These are phyloP conservation scores for Anarsia innoxiella DNA, from an alignment of 2,888 invertebrate genomes.

Conservation along the genomic window DNA sequence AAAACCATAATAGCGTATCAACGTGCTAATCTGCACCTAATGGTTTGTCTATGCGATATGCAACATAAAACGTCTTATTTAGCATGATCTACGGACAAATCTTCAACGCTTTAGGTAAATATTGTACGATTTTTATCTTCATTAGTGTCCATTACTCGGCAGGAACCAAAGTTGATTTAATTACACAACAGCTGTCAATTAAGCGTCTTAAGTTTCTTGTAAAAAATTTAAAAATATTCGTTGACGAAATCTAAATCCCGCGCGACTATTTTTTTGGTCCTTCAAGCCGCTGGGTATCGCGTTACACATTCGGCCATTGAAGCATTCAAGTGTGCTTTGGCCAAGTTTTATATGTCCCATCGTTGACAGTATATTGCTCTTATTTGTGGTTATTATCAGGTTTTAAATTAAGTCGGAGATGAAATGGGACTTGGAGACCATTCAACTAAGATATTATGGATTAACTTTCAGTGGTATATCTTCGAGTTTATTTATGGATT, in stretches of 20 bases:
- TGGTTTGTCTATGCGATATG: neutral
- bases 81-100: neutral
- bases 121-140: constrained; percentile 4
- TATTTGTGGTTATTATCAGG: constrained; percentile 6
- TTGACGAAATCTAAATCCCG: constrained; percentile 34
- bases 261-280: constrained; percentile 31
- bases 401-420: too few relatives aligned
- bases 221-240: constrained; percentile 33
- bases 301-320: constrained; percentile 34
- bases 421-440: too few relatives aligned
- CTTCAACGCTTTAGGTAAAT: neutral
- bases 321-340: constrained; percentile 14
- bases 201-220: constrained; percentile 41
- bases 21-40: too few relatives aligned
- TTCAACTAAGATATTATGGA: too few relatives aligned
- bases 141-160: constrained; percentile 22
- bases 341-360: constrained; percentile 5
- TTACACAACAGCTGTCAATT: constrained; percentile 46
- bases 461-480: too few relatives aligned
- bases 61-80: neutral
- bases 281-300: constrained; percentile 38
- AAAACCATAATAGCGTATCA: constrained; percentile 4
- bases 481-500: too few relatives aligned
- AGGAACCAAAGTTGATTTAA: constrained; percentile 25
- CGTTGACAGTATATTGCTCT: constrained; percentile 4